Conservation (phyloP, 2,888 invertebrate species). For the Ennomos quercinarius region DNA sequence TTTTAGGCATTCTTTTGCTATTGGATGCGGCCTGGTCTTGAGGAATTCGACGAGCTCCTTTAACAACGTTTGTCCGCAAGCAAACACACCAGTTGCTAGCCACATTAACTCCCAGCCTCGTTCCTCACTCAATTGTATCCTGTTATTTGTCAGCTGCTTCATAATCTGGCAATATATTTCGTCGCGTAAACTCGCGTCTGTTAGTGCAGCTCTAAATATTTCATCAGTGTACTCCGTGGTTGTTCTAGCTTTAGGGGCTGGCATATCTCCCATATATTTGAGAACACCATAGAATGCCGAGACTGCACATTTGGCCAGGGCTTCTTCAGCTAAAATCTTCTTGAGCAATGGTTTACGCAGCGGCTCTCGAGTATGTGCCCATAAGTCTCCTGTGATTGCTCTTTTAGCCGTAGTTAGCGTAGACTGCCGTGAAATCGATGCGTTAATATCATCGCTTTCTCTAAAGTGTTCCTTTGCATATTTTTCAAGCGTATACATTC, state of each 20-base stretch:
- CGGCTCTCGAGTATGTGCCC: constrained; percentile 93
- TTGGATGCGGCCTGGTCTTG: constrained; percentile 89
- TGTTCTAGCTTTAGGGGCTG: constrained; percentile 90
- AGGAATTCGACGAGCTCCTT: constrained; percentile 92
- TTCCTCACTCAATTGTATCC: constrained; percentile 93
- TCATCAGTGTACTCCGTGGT: constrained; percentile 95
- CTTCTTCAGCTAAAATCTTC: constrained; percentile 89
- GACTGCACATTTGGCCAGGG: constrained; percentile 90
- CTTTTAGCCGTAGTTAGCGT: constrained; percentile 88
- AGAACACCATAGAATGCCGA: constrained; percentile 91
- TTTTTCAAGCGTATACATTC: constrained; percentile 93
- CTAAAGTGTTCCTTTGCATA: constrained; percentile 94
- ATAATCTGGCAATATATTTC: constrained; percentile 97
- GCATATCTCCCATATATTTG: constrained; percentile 95
- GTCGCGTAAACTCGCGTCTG: constrained; percentile 91
- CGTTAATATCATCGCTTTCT: constrained; percentile 70
- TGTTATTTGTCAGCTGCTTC: constrained; percentile 96
- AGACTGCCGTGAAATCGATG: constrained; percentile 87
- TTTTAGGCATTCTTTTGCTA: constrained; percentile 93
- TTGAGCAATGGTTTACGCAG: constrained; percentile 93
- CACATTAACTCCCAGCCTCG: constrained; percentile 98
- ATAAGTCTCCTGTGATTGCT: constrained; percentile 89
- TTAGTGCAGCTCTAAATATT: constrained; percentile 92
- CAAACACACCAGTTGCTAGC: constrained; percentile 94
- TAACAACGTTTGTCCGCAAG: constrained; percentile 90